A percentile compares a stretch with the other conserved stretches of the same genome.
phyloP scores from a whole-genome alignment of 2,888 invertebrate species.

The Epinotia nisella region DNA sequence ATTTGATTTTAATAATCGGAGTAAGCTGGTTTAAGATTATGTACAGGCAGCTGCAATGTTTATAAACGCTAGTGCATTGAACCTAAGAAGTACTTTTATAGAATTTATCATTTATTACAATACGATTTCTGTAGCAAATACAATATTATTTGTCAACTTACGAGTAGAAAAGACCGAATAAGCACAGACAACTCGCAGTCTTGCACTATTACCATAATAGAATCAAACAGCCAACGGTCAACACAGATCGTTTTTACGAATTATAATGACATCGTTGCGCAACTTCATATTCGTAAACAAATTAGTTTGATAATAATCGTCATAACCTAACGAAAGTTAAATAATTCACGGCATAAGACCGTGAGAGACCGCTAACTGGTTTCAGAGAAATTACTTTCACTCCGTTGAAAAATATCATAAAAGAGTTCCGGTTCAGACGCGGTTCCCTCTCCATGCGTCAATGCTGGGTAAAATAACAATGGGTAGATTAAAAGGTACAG shows the following conservation, averaged over 20 bases:
- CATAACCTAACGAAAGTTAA: slow-evolving; percentile 67
- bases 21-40: background rate
- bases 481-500: background rate
- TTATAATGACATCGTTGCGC: slow-evolving; percentile 50
- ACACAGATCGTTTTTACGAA: slow-evolving; percentile 1
- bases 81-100: background rate
- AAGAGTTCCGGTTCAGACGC: slow-evolving; percentile 69
- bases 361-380: slow-evolving; percentile 69
- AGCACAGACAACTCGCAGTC: background rate
- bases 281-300: slow-evolving; percentile 58
- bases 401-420: slow-evolving; percentile 64
- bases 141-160: background rate
- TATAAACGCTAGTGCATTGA: background rate
- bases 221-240: background rate
- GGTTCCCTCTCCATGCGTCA: slow-evolving; percentile 17
- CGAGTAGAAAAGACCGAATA: background rate
- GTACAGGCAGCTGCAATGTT: background rate
- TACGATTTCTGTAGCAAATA: no score
- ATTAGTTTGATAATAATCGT: slow-evolving; percentile 70
- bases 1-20: background rate
- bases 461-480: background rate
- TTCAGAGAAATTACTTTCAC: slow-evolving; percentile 77
- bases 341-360: slow-evolving; percentile 69
- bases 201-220: background rate
- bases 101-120: background rate